phyloP scores from a whole-genome alignment of 2,888 invertebrate species.

The Neocrepidodera transversa region DNA sequence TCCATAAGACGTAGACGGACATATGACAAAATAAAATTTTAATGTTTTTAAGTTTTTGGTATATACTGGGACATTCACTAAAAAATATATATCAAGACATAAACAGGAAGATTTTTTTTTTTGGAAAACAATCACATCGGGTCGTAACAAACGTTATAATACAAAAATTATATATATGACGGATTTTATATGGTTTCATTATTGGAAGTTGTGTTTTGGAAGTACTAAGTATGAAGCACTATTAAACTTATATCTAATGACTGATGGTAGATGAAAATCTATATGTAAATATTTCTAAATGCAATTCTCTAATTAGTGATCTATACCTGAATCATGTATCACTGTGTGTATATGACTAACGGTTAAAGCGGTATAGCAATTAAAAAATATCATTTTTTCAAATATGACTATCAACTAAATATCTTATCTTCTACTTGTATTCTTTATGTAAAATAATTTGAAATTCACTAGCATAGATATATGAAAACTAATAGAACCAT shows the following conservation, averaged over 20 bases:
- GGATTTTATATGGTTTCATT: neutral
- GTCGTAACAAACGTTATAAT: slow-evolving; percentile 2
- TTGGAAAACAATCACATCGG: slow-evolving; percentile 1
- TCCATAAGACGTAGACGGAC: too few relatives aligned
- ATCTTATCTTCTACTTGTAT: too few relatives aligned
- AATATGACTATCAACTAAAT: too few relatives aligned
- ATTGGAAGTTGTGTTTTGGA: slow-evolving; percentile 47
- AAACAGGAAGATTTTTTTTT: neutral
- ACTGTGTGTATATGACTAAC: slow-evolving; percentile 44
- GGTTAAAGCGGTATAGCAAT: slow-evolving; percentile 19
- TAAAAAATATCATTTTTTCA: slow-evolving; percentile 14
- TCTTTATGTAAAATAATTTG: too few relatives aligned
- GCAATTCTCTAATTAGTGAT: slow-evolving; percentile 24
- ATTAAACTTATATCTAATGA: slow-evolving; percentile 48
- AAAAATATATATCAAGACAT: neutral
- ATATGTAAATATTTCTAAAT: slow-evolving; percentile 19
- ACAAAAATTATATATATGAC: slow-evolving; percentile 9
- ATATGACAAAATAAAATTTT: neutral
- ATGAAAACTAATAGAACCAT: too few relatives aligned
- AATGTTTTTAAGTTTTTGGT: neutral
- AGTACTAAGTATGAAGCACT: slow-evolving; percentile 50
- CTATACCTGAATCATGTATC: slow-evolving; percentile 48
- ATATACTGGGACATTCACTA: neutral
- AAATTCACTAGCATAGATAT: too few relatives aligned
- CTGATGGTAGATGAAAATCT: slow-evolving; percentile 36